Base-by-base conservation (phyloP, 2,797 vertebrate genomes). In the Clamator glandarius region DNA sequence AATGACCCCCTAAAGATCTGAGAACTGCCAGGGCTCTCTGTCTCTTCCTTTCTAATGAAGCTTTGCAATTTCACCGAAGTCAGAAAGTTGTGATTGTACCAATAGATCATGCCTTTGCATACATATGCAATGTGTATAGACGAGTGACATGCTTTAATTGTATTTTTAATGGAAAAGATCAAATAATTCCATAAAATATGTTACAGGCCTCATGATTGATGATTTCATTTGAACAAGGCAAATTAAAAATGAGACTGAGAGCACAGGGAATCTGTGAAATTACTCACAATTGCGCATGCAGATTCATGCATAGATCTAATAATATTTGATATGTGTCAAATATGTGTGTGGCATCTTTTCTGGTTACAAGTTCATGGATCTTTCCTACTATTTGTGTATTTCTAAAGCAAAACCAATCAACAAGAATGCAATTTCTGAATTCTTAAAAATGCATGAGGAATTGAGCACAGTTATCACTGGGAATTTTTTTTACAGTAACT, bases 11-110 rank as follows among this genome's bases (percentile, higher is more conserved):
- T 72, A 35, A 66, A 93, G 91, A 89, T 84, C 57, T 82, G 50
- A 84, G 68, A 86, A 79, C 42, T 84, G 48, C 29, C 39, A 77
- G 44, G 39, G 35, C 51, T 33, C 68, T 92, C 62, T 41, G 35
- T 92, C 70, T 87, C 44, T 64, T 76, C 31, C 9, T 67, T 89
- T 80, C 79, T 64, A 73, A 88, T 61, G 44, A 67, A 64, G 57
- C 33, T 88, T 57, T 80, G 69, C 74, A 94, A 95, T 97, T 96
- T 93, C 84, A 90, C 76, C 35, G 1, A 75, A 94, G 78, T 90
- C 78, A 88, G 58, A 73, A 91, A 90, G 67, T 93, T 86, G 76
- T 90, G 84, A 93, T 80, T 91, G 70, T 89, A 92, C 64, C 48
- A 19, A 94, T 86, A 94, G 69, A 95, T 96, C 89, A 94, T 93